Percentiles rank a stretch among this genome's conserved stretches.
These are phyloP conservation scores for Hyperopisus bebe DNA, from an alignment of 2,113 vertebrate genomes.

Conservation along the genomic window DNA sequence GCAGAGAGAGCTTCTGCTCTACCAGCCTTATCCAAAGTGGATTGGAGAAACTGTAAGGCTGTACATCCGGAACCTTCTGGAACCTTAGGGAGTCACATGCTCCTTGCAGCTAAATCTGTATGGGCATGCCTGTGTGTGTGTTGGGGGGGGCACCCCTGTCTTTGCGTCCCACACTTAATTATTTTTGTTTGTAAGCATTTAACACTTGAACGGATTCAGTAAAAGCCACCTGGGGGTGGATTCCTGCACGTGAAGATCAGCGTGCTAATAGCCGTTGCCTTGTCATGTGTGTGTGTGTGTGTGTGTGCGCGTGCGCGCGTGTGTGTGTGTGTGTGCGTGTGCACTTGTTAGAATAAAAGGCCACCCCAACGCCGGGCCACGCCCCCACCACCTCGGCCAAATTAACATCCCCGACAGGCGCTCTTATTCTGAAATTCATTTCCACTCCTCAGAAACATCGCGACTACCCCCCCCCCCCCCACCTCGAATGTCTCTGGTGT, in stretches of 20 bases:
- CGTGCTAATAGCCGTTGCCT: not conserved
- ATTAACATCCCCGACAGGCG: not conserved
- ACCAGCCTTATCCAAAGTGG: not conserved
- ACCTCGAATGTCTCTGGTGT: not conserved
- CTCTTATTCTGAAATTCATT: not conserved
- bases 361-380: not conserved
- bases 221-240: not conserved
- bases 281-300: not conserved
- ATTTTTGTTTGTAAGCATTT: conserved; percentile 1
- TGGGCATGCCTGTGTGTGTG: not conserved
- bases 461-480: not conserved
- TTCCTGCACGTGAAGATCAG: not conserved
- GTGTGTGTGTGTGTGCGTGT: not conserved
- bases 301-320: not conserved
- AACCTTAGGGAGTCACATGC: not conserved
- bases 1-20: not conserved
- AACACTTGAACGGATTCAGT: not conserved
- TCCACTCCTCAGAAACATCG: not conserved
- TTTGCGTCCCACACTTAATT: not conserved
- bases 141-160: not conserved
- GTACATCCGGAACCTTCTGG: not conserved
- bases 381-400: not conserved
- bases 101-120: not conserved
- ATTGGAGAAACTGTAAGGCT: not conserved
- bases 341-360: not conserved